Base-by-base conservation (phyloP, 2,888 invertebrate species). In the Drosophila recens region DNA sequence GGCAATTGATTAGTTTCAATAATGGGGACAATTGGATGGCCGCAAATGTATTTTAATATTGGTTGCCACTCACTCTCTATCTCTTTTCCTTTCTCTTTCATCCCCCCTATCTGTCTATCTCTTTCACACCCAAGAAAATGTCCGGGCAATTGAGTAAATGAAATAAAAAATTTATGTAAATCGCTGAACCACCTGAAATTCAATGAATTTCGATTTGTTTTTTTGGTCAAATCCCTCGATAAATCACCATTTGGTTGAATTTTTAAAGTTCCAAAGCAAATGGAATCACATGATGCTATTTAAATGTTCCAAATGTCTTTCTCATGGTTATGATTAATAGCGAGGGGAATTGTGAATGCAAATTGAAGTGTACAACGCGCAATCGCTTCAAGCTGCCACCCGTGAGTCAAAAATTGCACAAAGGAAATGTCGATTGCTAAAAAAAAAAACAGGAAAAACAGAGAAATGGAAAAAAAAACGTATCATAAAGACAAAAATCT, bases 131-230 rank as follows among this genome's bases (percentile, higher is more conserved):
- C 2, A 17, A 10, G n/a, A 33, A 49, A 43, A 53, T 34, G 38
- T 34, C 42, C 48, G 17, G 42, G 48, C 63, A 62, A 64, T 67
- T 57, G 73, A 57, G 69, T 57, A 82, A 85, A 79, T 85, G 69
- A 79, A 80, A 85, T 87, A 69, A 68, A 87, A 80, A 76, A 85
- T 85, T 59, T 59, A 85, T 87, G 82, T 45, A 76, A 87, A 80
- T 79, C 77, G 72, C 51, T 57, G 72, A 74, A 67, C 67, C 58
- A 70, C 70, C 65, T 73, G 62, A 79, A 79, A 87, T 75, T 87
- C 67, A 81, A 87, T 82, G 80, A 80, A 82, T 71, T 75, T 67
- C 69, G 69, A 72, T 78, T 80, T 80, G 66, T 67, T 63, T 61
- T 61, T 62, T 30, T 20, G 17, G 20, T 52, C 8, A 43, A 74